Conservation (phyloP, 2,888 invertebrate genomes). For the Scaptomyza reducta region DNA sequence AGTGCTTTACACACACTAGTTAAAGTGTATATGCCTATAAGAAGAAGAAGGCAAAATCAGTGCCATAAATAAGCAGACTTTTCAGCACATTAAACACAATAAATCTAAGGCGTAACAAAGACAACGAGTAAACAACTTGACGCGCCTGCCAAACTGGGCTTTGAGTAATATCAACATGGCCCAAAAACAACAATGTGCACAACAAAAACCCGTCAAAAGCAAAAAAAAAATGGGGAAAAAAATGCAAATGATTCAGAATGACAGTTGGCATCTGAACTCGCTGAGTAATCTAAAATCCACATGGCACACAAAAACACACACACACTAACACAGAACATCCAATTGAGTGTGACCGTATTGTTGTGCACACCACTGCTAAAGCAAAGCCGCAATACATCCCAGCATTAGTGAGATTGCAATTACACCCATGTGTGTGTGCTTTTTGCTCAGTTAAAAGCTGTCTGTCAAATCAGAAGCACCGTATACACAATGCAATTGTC, state of each 20-base stretch:
- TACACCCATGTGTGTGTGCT: conserved; percentile 32
- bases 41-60: conserved; percentile 11
- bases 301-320: conserved; percentile 23
- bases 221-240: conserved; percentile 5
- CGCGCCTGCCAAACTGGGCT: conserved; percentile 66
- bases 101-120: conserved; percentile 68
- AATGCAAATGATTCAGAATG: conserved; percentile 27
- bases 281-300: conserved; percentile 54
- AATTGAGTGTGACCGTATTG: conserved; percentile 66
- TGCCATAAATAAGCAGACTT: conserved; percentile 76
- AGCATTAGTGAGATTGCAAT: conserved; percentile 76
- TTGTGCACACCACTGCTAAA: conserved; percentile 14
- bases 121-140: conserved; percentile 64
- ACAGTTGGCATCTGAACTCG: conserved; percentile 48
- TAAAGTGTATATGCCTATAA: not conserved
- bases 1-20: not conserved
- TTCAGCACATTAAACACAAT: conserved; percentile 80
- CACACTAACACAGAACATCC: conserved; percentile 43
- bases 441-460: conserved; percentile 24
- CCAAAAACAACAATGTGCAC: conserved; percentile 27
- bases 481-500: conserved; percentile 36
- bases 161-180: conserved; percentile 63
- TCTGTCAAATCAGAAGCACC: conserved; percentile 35
- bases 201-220: conserved; percentile 27
- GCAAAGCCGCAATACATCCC: conserved; percentile 48